Evolutionary conservation across 2,113 vertebrate species (phyloP).

Genomic region (Atherinomorus stipes): DNA sequence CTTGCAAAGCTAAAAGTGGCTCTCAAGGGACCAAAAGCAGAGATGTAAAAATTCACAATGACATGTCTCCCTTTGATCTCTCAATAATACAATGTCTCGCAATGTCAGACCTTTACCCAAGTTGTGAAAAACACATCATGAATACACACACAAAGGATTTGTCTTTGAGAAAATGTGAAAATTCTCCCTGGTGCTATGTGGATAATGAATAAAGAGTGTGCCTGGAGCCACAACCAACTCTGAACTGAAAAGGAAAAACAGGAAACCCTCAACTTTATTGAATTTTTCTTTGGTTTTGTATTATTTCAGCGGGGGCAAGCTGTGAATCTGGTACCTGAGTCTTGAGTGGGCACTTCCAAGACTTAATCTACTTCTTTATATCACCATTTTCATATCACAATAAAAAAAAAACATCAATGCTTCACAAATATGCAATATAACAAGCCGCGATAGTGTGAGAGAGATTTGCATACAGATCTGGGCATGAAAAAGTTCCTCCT

Average conservation of each 20-base stretch:
- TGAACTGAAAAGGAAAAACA: conserved; percentile 28
- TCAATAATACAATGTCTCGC: conserved; percentile 59
- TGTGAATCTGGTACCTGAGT: no score
- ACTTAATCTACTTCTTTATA: no score
- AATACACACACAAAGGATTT: conserved; percentile 44
- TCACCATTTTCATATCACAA: no score
- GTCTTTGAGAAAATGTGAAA: conserved; percentile 53
- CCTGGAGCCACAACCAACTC: conserved; percentile 56
- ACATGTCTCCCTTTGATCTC: conserved; percentile 73
- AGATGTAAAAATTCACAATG: conserved; percentile 51
- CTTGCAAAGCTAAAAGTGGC: conserved; percentile 27
- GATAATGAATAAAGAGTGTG: conserved; percentile 53
- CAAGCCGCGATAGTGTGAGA: no score
- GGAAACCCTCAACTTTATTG: conserved; percentile 35
- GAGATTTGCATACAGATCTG: no score
- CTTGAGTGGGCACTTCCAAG: no score
- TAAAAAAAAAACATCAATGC: no score
- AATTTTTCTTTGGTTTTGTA: conserved; percentile 48
- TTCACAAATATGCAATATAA: no score
- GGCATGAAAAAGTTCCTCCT: no score
- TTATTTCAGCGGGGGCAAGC: no score
- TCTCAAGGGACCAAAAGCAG: conserved; percentile 28
- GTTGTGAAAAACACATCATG: conserved; percentile 32
- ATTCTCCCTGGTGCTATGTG: conserved; percentile 55
- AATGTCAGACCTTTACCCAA: conserved; percentile 62